phyloP scores from a whole-genome alignment of 1,140 invertebrate species.

The Ditylenchus dipsaci region DNA sequence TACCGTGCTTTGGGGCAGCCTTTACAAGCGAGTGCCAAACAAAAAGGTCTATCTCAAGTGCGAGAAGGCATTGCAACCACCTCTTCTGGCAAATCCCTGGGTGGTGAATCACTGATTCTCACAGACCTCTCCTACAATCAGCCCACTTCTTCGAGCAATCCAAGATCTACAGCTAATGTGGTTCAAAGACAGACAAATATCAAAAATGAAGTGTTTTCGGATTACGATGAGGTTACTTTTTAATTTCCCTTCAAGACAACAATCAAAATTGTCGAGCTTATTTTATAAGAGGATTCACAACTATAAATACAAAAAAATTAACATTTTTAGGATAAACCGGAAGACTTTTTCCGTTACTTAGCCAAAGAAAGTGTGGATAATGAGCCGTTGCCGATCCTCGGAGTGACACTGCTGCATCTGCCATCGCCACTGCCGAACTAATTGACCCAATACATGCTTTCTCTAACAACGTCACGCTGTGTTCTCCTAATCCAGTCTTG shows the following conservation, averaged over 20 bases:
- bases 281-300: no score
- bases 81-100: no score
- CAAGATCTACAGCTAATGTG: no score
- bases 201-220: not conserved
- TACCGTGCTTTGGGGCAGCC: slow-evolving; percentile 24
- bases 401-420: not conserved
- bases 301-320: no score
- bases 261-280: no score
- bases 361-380: slow-evolving; percentile 17
- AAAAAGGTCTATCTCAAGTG: not conserved
- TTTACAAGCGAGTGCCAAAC: not conserved
- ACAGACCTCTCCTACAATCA: no score
- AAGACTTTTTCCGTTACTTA: slow-evolving; percentile 19
- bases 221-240: not conserved
- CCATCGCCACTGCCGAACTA: not conserved
- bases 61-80: no score
- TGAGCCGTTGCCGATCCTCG: not conserved
- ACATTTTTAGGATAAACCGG: slow-evolving; percentile 7
- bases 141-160: no score
- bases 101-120: no score
- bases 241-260: no score
- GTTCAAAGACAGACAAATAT: no score
- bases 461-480: slow-evolving; percentile 16
- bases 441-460: not conserved
- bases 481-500: slow-evolving; percentile 13